Conservation (phyloP, 2,888 invertebrate species). For the Chorisops tibialis region DNA sequence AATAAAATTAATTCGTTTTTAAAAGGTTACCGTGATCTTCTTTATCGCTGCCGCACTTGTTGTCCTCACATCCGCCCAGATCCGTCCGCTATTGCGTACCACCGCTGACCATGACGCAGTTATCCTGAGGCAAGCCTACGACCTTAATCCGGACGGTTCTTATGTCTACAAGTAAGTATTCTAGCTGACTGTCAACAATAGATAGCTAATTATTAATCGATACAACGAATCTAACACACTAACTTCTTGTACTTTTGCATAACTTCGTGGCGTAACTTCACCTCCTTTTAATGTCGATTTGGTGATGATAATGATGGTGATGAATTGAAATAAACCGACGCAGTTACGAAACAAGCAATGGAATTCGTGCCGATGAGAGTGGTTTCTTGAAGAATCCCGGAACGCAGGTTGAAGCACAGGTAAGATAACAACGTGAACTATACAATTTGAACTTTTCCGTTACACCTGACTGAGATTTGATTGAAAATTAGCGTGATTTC, state of each 20-base stretch:
- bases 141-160: slow-evolving; percentile 55
- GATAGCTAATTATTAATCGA: not conserved
- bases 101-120: slow-evolving; percentile 52
- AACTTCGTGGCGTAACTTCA: not conserved
- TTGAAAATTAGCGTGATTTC: not conserved
- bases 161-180: slow-evolving; percentile 54
- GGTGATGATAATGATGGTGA: not conserved
- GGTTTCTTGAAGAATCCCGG: slow-evolving; percentile 62
- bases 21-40: slow-evolving; percentile 48
- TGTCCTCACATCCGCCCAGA: slow-evolving; percentile 45
- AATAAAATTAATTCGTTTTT: no score
- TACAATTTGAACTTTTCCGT: not conserved
- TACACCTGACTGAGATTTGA: not conserved
- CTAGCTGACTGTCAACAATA: not conserved
- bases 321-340: not conserved
- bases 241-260: not conserved
- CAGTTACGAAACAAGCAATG: slow-evolving; percentile 65
- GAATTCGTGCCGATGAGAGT: slow-evolving; percentile 61
- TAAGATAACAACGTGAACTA: slow-evolving; percentile 33
- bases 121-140: slow-evolving; percentile 54
- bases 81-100: slow-evolving; percentile 45
- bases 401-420: slow-evolving; percentile 57
- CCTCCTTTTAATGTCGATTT: not conserved
- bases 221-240: not conserved
- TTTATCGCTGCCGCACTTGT: slow-evolving; percentile 38